phyloP scores from a whole-genome alignment of 30 jellyfish, hydroid and myxozoan species.

The Nemopilema nomurai region DNA sequence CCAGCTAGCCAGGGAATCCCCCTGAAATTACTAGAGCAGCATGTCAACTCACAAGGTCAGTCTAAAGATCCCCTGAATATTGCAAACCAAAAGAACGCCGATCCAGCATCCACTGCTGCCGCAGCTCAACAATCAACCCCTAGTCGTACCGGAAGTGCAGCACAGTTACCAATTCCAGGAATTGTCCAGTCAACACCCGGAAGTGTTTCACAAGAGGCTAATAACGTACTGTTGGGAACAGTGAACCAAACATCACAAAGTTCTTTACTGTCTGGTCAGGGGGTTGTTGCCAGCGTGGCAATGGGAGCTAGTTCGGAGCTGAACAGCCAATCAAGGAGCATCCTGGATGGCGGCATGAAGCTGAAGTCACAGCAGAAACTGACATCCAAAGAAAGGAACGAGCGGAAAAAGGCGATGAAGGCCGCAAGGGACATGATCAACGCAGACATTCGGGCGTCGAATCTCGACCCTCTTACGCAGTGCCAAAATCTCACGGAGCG shows the following conservation, averaged over 20 bases:
- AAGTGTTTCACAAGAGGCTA: background rate
- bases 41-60: constrained; percentile 62
- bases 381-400: constrained; percentile 50
- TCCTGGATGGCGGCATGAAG: constrained; percentile 14
- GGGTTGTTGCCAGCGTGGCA: constrained; percentile 12
- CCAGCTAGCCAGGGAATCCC: constrained; percentile 24
- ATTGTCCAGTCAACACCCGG: constrained; percentile 11
- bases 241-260: constrained; percentile 4
- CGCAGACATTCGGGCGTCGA: constrained; percentile 63
- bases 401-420: constrained; percentile 59
- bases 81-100: background rate
- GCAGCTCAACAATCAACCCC: constrained; percentile 21
- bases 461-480: constrained; percentile 61
- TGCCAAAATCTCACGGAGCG: constrained; percentile 85
- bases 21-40: constrained; percentile 40
- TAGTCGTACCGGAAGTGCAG: background rate
- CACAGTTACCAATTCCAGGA: background rate
- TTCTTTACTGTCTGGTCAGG: constrained; percentile 12
- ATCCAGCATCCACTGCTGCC: constrained; percentile 3
- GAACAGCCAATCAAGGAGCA: constrained; percentile 1
- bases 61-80: background rate
- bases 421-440: constrained; percentile 68
- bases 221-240: background rate
- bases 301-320: background rate
- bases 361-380: constrained; percentile 40